Evolutionary conservation across 2,888 invertebrate species (phyloP).

Genomic region (Aspidiotus destructor): DNA sequence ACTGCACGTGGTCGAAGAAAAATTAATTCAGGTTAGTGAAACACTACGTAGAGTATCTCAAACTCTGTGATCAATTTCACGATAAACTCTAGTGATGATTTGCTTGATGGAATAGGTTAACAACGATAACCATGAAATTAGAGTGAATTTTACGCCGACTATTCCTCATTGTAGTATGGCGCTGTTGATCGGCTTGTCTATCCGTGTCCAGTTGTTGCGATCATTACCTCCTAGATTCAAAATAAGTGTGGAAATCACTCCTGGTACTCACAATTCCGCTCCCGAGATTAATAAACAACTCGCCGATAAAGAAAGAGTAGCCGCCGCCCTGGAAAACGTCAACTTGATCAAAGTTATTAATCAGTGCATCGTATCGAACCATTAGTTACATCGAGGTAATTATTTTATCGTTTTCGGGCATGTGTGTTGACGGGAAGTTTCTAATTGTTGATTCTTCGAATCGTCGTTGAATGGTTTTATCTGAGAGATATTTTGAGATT

Average conservation of each 20-base stretch:
- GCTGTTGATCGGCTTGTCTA: constrained; percentile 74
- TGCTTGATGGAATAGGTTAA: constrained; percentile 49
- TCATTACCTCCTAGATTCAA: constrained; percentile 75
- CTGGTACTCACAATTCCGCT: constrained; percentile 87
- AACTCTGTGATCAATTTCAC: background rate
- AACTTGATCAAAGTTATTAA: constrained; percentile 43
- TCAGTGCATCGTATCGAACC: constrained; percentile 26
- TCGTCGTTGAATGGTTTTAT: too few species aligned
- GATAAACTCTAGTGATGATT: background rate
- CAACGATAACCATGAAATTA: constrained; percentile 59
- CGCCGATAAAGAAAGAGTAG: constrained; percentile 94
- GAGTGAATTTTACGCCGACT: constrained; percentile 86
- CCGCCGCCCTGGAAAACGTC: constrained; percentile 90
- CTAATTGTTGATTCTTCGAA: too few species aligned
- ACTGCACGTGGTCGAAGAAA: constrained; percentile 81
- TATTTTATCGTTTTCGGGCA: background rate
- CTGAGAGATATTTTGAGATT: too few species aligned
- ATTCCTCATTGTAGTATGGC: constrained; percentile 99
- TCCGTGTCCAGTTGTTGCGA: constrained; percentile 79
- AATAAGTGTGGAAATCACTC: constrained; percentile 77
- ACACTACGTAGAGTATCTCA: background rate
- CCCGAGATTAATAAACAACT: constrained; percentile 92
- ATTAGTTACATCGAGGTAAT: background rate
- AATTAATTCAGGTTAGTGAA: constrained; percentile 51
- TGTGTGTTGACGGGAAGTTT: too few species aligned